These are phyloP conservation scores for Empidonax alnorum DNA, from an alignment of 2,113 vertebrate genomes.

Conservation along the genomic window DNA sequence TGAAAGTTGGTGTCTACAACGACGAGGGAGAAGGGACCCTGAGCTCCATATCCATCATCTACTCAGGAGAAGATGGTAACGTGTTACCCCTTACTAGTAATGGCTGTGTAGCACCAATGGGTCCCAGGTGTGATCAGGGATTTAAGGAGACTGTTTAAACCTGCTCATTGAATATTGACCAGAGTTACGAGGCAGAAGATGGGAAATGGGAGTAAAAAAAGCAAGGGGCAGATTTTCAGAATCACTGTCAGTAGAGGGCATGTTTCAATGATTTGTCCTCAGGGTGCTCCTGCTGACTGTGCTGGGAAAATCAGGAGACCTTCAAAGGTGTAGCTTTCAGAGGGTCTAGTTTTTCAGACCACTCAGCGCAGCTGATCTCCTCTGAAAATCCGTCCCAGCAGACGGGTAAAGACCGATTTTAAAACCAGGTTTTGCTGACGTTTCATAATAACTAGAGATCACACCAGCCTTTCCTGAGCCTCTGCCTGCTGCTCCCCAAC, in stretches of 20 bases:
- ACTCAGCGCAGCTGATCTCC: neutral
- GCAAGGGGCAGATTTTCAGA: neutral
- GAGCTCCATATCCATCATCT: slow-evolving; percentile 75
- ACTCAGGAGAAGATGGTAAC: slow-evolving; percentile 87
- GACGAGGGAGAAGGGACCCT: slow-evolving; percentile 83
- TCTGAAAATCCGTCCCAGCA: neutral
- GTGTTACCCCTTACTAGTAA: neutral
- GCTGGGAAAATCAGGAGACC: neutral
- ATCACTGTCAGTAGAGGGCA: neutral
- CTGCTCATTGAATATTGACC: neutral
- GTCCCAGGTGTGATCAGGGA: neutral
- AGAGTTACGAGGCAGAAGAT: fast-evolving
- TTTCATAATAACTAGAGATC: neutral
- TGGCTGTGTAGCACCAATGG: fast-evolving
- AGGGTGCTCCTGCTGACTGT: neutral
- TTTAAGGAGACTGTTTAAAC: neutral
- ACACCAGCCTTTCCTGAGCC: neutral
- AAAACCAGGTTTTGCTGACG: neutral
- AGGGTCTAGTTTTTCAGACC: neutral
- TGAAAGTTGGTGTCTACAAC: slow-evolving; percentile 89
- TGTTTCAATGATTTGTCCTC: neutral
- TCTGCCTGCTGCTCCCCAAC: neutral
- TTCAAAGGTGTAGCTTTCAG: neutral
- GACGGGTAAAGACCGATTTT: fast-evolving
- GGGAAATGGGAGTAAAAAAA: neutral